Evolutionary conservation across 2,797 vertebrate species (phyloP), one percentile per base, ranked within the genome.

Genomic region (Anguilla marmorata): DNA sequence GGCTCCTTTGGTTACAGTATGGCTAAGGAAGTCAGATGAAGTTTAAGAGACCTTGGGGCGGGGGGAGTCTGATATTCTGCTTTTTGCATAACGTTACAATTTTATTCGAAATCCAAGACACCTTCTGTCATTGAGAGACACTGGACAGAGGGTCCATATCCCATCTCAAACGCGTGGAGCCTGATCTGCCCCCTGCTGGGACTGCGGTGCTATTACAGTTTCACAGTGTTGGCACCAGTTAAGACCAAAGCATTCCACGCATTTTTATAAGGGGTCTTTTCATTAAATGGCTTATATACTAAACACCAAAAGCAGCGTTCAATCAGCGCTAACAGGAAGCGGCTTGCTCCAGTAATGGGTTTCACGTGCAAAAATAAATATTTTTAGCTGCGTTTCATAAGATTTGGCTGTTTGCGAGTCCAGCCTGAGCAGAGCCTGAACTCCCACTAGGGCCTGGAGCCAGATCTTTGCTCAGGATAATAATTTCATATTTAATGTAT

Each of bases 281-380:
- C 92, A 94, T 94, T 92, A 94, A 94, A 92, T 88, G 90, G 90
- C 92, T 93, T 93, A 93, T 93, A 94, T 94, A 90, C 89, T 89
- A 89, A 93, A 91, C 88, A 93, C 91, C 91, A 86, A 93, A 93
- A 89, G 79, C 50, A 24, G 89, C 87, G 91, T 94, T 89, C 86
- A 91, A 87, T 93, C 94, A 89, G 91, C 88, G 89, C 92, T 92
- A 92, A 93, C 87, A 90, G 90, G 91, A 93, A 92, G 76, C 89
- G 90, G 87, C 88, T 86, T 88, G 56, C 85, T 63, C 85, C 82
- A 66, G 80, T 88, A 85, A 88, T 88, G 87, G 72, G 24, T 90
- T 88, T 91, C 91, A 89, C 87, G 88, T 90, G 89, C 88, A 88
- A 92, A 93, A 94, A 93, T 88, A 90, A 90, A 89, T 66, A 12